phyloP scores from a whole-genome alignment of 2,113 vertebrate genomes.

The Alaudala cheleensis region DNA sequence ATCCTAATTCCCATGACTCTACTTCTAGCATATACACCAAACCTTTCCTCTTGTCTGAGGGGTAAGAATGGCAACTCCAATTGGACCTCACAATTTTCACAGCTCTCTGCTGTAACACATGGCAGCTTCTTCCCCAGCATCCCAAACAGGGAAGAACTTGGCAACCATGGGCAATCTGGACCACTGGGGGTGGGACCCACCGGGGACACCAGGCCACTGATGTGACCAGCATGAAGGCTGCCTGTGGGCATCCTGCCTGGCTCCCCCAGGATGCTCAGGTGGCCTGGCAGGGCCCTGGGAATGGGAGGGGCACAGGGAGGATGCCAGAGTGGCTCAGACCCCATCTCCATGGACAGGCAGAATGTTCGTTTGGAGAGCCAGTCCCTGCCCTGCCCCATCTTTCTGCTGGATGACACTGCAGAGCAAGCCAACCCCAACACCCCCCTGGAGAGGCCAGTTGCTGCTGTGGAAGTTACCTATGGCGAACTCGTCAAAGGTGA shows the following conservation, averaged over 20 bases:
- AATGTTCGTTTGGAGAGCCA: neutral
- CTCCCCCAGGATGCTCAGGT: neutral
- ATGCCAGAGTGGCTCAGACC: neutral
- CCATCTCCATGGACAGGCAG: neutral
- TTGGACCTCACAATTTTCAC: neutral
- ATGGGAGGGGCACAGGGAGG: rapidly evolving
- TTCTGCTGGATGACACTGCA: rapidly evolving
- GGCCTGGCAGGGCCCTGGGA: neutral
- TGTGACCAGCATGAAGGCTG: too few species aligned
- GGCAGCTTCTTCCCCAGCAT: neutral
- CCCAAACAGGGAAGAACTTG: neutral
- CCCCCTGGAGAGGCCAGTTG: neutral
- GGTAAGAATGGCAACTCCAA: neutral
- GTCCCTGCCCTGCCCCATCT: neutral
- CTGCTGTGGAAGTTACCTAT: slow-evolving; percentile 79
- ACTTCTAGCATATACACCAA: neutral
- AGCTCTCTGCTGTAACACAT: neutral
- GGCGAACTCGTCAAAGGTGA: slow-evolving; percentile 88
- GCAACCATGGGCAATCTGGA: rapidly evolving
- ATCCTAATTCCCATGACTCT: neutral
- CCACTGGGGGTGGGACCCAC: neutral
- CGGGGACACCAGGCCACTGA: rapidly evolving
- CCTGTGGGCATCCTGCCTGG: neutral
- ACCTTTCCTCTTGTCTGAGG: neutral
- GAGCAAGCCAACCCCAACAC: neutral